These are phyloP conservation scores for Myrmecobius fasciatus DNA, from an alignment of 2,113 vertebrate genomes.

Conservation along the genomic window DNA sequence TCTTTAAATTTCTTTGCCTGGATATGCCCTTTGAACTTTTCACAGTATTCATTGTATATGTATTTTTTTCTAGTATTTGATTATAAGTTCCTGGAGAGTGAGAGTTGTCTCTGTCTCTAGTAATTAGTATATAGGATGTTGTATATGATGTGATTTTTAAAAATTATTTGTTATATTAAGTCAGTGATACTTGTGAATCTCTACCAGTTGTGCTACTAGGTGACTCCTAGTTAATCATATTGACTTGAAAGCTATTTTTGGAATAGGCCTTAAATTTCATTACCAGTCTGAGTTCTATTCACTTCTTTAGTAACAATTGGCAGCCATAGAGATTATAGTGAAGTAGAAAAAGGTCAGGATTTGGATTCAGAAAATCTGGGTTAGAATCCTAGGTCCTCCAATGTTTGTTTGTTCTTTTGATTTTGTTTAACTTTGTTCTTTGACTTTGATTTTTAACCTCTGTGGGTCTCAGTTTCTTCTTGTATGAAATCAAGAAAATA, in stretches of 20 bases:
- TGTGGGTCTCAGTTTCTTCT: neutral
- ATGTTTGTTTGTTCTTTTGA: no score
- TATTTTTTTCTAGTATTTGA: neutral
- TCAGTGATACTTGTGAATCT: neutral
- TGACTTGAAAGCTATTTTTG: neutral
- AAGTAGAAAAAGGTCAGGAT: neutral
- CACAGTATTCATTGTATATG: neutral
- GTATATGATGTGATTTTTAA: neutral
- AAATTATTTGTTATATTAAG: neutral
- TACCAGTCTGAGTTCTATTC: neutral
- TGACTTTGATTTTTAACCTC: neutral
- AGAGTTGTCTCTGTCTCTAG: neutral
- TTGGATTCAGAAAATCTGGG: neutral
- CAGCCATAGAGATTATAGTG: neutral
- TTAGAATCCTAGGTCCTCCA: neutral
- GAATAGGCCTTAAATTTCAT: neutral
- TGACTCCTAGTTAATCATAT: neutral
- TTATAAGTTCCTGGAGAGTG: neutral
- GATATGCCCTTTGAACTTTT: neutral
- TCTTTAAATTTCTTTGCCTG: neutral
- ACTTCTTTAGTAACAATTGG: neutral
- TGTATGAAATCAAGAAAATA: neutral
- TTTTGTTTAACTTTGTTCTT: no score
- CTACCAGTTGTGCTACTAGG: neutral
- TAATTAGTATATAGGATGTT: neutral